Conservation (phyloP, 2,113 vertebrate species). For the Melierax canorus region DNA sequence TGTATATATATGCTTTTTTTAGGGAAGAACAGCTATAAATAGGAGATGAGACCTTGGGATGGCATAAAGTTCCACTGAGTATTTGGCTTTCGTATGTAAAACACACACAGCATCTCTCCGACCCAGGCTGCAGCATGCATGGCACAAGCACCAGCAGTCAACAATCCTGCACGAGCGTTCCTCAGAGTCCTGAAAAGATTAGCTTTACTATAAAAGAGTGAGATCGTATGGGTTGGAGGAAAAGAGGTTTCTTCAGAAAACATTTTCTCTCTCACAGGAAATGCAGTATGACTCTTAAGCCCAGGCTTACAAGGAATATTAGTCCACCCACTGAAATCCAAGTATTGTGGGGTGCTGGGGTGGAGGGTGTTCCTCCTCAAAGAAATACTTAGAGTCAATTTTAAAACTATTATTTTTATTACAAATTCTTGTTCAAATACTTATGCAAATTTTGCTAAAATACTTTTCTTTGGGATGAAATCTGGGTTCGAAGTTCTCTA, state of each 20-base stretch:
- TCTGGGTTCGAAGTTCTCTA: not conserved
- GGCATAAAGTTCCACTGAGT: not conserved
- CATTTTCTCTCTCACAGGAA: not conserved
- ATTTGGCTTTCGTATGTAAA: not conserved
- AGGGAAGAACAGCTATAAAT: not conserved
- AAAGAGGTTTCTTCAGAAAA: not conserved
- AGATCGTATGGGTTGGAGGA: not conserved
- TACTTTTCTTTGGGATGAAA: not conserved
- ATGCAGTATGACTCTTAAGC: not conserved
- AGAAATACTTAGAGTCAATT: not conserved
- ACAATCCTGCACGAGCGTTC: not conserved
- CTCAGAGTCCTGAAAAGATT: rapidly evolving
- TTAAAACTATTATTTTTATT: not conserved
- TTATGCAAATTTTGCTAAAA: not conserved
- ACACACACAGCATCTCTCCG: not conserved
- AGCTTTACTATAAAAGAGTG: not conserved
- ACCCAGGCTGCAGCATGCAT: not conserved
- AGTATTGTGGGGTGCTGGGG: not conserved
- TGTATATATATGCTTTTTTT: not conserved
- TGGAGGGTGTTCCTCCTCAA: not conserved
- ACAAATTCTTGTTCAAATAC: not conserved
- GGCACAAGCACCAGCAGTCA: rapidly evolving
- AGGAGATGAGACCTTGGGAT: not conserved
- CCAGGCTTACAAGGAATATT: not conserved
- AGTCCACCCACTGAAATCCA: not conserved